These are phyloP conservation scores for Bolborhynchus lineola DNA, from an alignment of 2,113 vertebrate species.

Conservation along the genomic window DNA sequence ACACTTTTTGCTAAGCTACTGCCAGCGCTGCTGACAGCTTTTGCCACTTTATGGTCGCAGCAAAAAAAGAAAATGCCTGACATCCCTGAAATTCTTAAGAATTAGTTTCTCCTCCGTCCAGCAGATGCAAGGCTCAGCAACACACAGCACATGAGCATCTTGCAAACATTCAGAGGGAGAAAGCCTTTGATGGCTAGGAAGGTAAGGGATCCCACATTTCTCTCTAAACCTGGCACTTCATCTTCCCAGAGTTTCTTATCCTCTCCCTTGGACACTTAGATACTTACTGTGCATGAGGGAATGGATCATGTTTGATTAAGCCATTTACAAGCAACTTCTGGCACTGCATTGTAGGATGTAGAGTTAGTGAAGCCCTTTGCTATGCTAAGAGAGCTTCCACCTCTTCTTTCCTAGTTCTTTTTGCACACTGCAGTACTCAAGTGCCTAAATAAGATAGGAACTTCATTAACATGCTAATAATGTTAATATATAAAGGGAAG, in stretches of 20 bases:
- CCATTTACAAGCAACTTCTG: not conserved
- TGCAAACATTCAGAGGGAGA: not conserved
- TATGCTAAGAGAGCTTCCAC: not conserved
- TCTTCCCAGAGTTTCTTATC: not conserved
- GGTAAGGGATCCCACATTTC: not conserved
- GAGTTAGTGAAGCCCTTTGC: not conserved
- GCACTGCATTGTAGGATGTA: not conserved
- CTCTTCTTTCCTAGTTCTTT: not conserved
- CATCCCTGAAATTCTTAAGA: conserved; percentile 17
- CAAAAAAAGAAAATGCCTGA: not conserved
- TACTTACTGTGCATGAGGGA: not conserved
- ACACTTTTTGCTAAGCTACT: conserved; percentile 20
- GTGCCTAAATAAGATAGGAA: not conserved
- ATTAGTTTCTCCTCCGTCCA: not conserved
- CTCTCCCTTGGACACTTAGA: not conserved
- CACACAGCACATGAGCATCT: not conserved
- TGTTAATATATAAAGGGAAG: not conserved
- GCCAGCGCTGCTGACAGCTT: not conserved
- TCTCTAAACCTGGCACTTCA: not conserved
- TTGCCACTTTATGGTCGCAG: conserved; percentile 16
- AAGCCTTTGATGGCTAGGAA: not conserved
- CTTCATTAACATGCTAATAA: not conserved
- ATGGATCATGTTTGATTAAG: not conserved
- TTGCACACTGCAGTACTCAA: not conserved
- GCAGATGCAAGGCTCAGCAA: not conserved